Evolutionary conservation across 2,113 vertebrate species (phyloP), one percentile per base, ranked within the genome.

Genomic region (Cephalopterus ornatus): DNA sequence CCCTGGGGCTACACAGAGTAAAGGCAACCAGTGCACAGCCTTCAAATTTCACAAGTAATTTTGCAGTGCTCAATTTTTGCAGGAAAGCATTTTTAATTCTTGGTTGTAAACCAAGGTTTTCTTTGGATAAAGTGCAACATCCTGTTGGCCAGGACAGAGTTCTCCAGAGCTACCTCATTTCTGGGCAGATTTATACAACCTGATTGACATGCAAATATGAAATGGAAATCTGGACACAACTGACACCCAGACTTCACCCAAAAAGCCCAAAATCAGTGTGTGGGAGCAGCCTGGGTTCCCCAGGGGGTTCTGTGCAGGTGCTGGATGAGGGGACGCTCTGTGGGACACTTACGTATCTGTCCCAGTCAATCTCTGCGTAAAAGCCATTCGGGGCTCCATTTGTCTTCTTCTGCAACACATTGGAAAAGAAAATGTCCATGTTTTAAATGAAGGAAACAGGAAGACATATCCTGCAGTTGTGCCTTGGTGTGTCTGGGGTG

Each of bases 311-410:
- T 21, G 26, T 14, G 5, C 2, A 9, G 42, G 37, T 65, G 21
- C 27, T 7, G 27, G 56, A 5, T 1, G 41, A 32, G 16, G 39
- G 73, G 14, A 19, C 11, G 46, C 12, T 61, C 47, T 15, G 2
- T 13, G 8, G 47, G 5, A 32, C 95, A 99, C 99, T 99, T 95
- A 99, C 99, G 3, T 99, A 99, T 99, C 99, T 98, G 97, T 99
- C 99, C 99, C 99, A 99, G 98, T 99, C 99, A 49, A 99, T 99
- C 97, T 99, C 99, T 1, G 99, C 99, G 24, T 99, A 99, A 97
- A 99, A 99, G 93, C 99, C 99, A 93, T 99, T 99, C 1, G 99
- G 99, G 56, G 99, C 99, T 24, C 99, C 99, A 4, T 99, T 99
- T 14, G 98, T 97, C 97, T 99, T 99, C 98, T 99, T 99, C 99